Conservation (phyloP, 1,140 invertebrate species). For the Yoshiicerus persimilis region DNA sequence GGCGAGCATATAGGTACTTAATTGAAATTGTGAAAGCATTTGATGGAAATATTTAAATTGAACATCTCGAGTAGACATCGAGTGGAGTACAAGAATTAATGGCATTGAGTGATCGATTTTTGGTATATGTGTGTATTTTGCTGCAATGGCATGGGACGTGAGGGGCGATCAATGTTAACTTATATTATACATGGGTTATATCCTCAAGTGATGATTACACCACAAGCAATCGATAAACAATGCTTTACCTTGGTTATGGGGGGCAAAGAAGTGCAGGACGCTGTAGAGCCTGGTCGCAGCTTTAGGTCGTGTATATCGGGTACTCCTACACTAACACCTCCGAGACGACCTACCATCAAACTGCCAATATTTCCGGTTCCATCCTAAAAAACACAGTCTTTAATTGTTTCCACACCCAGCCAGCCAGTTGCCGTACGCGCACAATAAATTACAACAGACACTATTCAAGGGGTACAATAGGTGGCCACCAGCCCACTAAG, state of each 20-base stretch:
- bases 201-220: background rate
- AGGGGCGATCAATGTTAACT: background rate
- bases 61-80: background rate
- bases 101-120: background rate
- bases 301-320: slow-evolving; percentile 50
- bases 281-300: slow-evolving; percentile 51
- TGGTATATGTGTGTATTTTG: background rate
- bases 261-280: slow-evolving; percentile 48
- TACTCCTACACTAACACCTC: slow-evolving; percentile 50
- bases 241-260: slow-evolving; percentile 49
- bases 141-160: background rate
- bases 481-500: background rate
- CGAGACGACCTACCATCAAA: slow-evolving; percentile 52
- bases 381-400: slow-evolving; percentile 31
- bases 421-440: background rate
- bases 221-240: background rate
- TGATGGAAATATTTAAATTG: background rate
- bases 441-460: no score
- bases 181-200: background rate
- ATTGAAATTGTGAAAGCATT: background rate
- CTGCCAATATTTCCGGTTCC: slow-evolving; percentile 49
- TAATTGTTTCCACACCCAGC: background rate
- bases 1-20: background rate
- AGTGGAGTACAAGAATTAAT: background rate
- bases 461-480: no score